These are phyloP conservation scores for Pangasius krempfi DNA, from an alignment of 2,797 vertebrate genomes.

Conservation along the genomic window DNA sequence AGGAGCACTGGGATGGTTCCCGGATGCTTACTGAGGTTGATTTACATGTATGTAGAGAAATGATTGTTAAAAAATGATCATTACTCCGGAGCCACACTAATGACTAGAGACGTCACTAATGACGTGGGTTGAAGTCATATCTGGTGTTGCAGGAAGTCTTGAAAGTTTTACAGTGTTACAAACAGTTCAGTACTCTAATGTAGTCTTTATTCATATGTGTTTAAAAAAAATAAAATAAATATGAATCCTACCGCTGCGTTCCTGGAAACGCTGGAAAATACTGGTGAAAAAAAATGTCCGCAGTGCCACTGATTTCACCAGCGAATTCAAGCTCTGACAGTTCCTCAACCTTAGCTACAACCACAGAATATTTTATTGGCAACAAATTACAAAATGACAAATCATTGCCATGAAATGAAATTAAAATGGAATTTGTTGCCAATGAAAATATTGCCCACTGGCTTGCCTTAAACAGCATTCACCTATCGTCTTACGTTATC, in stretches of 20 bases:
- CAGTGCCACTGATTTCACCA: neutral
- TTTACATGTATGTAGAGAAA: neutral
- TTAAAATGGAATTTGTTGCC: neutral
- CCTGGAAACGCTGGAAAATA: neutral
- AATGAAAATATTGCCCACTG: neutral
- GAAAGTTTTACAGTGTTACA: neutral
- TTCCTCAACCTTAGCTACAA: no score
- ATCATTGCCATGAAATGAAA: neutral
- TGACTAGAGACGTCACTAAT: neutral
- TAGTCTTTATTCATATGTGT: neutral
- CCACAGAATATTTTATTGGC: neutral
- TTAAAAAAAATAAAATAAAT: neutral
- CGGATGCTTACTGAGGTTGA: neutral
- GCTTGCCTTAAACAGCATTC: neutral
- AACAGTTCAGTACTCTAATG: neutral
- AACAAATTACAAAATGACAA: neutral
- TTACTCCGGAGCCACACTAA: neutral
- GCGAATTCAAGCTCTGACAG: neutral
- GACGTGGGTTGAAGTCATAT: neutral
- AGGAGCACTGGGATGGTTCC: constrained; percentile 13
- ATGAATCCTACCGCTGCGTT: neutral
- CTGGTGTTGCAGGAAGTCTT: neutral
- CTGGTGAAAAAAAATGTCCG: neutral
- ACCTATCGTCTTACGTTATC: neutral
- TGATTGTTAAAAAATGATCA: neutral